Percentiles rank a stretch among this genome's conserved stretches.
Evolutionary conservation across 92 coral and sea anemone genomes (phyloP).

Genomic region (Siderastrea siderea): DNA sequence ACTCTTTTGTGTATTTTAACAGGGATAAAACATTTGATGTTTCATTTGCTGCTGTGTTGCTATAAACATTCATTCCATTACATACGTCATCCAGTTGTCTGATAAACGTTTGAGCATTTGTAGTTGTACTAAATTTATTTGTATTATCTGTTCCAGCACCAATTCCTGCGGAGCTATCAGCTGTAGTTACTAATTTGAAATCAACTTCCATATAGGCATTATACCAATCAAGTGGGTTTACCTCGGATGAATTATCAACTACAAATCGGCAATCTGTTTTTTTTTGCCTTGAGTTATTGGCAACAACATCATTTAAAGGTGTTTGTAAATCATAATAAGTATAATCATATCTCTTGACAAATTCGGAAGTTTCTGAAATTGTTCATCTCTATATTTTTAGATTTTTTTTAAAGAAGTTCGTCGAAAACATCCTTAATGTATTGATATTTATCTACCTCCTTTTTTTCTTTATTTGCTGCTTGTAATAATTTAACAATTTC

Average conservation of each 20-base stretch:
- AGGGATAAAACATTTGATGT: background rate
- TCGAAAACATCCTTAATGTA: background rate
- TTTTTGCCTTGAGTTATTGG: background rate
- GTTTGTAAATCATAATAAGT: background rate
- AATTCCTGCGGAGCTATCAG: background rate
- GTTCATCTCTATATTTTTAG: background rate
- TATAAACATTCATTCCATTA: background rate
- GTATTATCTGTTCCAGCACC: background rate
- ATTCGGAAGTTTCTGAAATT: background rate
- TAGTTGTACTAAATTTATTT: background rate
- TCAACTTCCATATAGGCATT: background rate
- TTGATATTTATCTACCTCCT: background rate
- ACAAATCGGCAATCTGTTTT: background rate
- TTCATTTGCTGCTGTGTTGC: background rate
- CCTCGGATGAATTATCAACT: background rate
- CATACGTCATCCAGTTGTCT: background rate
- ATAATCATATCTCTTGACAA: constrained; percentile 7
- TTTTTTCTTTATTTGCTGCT: background rate
- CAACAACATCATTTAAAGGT: background rate
- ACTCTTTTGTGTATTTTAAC: no score
- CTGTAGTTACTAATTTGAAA: background rate
- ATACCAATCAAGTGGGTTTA: background rate
- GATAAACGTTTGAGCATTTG: background rate
- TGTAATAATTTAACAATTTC: background rate
- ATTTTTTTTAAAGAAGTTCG: background rate